These are phyloP conservation scores for Proterorhinus semilunaris DNA, from an alignment of 2,113 vertebrate species.

Conservation along the genomic window DNA sequence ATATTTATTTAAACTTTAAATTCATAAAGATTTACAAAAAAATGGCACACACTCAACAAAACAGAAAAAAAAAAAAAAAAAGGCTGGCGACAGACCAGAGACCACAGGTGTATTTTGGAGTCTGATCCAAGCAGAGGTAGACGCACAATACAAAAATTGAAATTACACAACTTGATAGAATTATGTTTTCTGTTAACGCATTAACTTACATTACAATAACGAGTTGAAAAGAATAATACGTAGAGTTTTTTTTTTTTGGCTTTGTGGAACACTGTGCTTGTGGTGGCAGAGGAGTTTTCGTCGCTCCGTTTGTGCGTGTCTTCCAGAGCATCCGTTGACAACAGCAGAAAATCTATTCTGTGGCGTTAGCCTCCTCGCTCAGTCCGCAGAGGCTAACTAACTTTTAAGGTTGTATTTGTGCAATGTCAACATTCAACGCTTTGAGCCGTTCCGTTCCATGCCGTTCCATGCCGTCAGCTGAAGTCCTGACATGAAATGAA, in stretches of 20 bases:
- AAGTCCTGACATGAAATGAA: neutral
- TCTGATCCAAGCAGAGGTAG: constrained; percentile 7
- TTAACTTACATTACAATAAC: neutral
- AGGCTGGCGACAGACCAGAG: neutral
- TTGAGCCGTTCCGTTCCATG: too few species aligned
- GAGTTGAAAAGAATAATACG: neutral
- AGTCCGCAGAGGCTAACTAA: too few species aligned
- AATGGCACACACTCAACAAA: neutral
- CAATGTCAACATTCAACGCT: too few species aligned
- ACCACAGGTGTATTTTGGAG: neutral
- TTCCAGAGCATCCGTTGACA: neutral
- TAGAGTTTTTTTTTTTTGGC: neutral
- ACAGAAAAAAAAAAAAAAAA: neutral
- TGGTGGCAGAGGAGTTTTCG: neutral
- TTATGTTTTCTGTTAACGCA: neutral
- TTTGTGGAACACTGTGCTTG: neutral
- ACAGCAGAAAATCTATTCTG: neutral
- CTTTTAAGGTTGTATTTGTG: too few species aligned
- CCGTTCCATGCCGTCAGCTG: neutral
- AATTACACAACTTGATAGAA: neutral
- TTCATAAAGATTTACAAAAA: constrained; percentile 7
- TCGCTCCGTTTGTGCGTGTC: neutral
- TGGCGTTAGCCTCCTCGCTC: neutral
- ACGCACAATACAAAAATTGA: neutral
- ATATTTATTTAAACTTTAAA: constrained; percentile 2